Conservation (phyloP, 2,113 vertebrate species). For the Garra rufa region DNA sequence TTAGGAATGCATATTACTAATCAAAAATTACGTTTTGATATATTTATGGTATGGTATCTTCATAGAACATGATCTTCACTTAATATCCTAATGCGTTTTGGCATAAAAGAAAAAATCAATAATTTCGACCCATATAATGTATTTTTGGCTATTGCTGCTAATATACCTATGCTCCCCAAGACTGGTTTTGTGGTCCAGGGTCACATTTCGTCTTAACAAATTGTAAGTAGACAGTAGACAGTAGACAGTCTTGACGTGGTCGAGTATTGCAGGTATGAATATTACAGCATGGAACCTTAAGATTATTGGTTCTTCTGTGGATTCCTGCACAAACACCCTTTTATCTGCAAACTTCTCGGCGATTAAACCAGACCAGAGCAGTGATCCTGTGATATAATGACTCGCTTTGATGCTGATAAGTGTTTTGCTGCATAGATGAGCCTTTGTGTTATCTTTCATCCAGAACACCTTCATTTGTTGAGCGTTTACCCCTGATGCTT, state of each 20-base stretch:
- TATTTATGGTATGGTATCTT: no score
- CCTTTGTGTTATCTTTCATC: slow-evolving; percentile 59
- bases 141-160: no score
- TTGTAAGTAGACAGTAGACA: no score
- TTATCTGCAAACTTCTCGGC: slow-evolving; percentile 3
- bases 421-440: slow-evolving; percentile 56
- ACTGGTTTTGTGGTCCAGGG: no score
- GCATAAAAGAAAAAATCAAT: no score
- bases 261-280: neutral
- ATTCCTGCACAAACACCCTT: neutral
- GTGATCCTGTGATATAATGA: slow-evolving; percentile 23
- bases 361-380: slow-evolving; percentile 7
- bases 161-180: no score
- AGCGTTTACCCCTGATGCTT: slow-evolving; percentile 63
- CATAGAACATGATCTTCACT: no score
- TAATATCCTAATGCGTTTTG: no score
- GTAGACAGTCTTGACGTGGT: neutral
- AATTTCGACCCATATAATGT: no score
- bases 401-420: neutral
- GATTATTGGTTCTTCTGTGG: slow-evolving; percentile 9
- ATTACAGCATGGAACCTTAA: neutral
- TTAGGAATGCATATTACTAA: no score
- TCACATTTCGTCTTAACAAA: no score
- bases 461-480: slow-evolving; percentile 62
- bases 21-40: no score